Conservation (phyloP, 2,888 invertebrate genomes). For the Odontothrips loti region DNA sequence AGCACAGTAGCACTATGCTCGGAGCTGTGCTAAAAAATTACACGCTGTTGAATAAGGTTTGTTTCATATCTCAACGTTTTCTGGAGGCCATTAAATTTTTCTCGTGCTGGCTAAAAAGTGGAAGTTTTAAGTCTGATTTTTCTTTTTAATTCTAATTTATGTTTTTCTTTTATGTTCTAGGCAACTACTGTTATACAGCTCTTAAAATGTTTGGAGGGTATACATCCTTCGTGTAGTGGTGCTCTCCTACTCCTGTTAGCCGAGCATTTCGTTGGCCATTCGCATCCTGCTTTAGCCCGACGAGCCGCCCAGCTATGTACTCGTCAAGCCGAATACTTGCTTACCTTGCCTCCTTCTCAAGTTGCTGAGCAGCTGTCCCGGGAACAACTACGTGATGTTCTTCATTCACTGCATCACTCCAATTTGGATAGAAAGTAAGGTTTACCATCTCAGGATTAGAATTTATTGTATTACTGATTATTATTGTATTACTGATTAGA, state of each 20-base stretch:
- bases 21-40: slow-evolving; percentile 57
- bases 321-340: slow-evolving; percentile 49
- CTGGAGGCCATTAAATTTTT: neutral
- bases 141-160: neutral
- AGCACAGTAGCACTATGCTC: slow-evolving; percentile 66
- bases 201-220: slow-evolving; percentile 63
- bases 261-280: slow-evolving; percentile 61
- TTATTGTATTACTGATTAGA: no score
- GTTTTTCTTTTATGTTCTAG: slow-evolving; percentile 46
- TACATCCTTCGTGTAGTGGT: slow-evolving; percentile 67
- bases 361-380: slow-evolving; percentile 46
- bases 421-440: slow-evolving; percentile 36
- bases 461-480: no score
- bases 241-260: slow-evolving; percentile 60
- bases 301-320: slow-evolving; percentile 69
- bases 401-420: slow-evolving; percentile 35
- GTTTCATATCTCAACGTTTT: neutral
- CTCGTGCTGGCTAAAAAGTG: neutral
- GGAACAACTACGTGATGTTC: slow-evolving; percentile 44
- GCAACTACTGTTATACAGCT: slow-evolving; percentile 65
- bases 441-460: neutral
- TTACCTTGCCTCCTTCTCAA: slow-evolving; percentile 43
- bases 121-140: neutral
- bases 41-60: neutral
- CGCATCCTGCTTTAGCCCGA: slow-evolving; percentile 62